Conservation (phyloP, 2,888 invertebrate genomes). For the Metopia argyrocephala region DNA sequence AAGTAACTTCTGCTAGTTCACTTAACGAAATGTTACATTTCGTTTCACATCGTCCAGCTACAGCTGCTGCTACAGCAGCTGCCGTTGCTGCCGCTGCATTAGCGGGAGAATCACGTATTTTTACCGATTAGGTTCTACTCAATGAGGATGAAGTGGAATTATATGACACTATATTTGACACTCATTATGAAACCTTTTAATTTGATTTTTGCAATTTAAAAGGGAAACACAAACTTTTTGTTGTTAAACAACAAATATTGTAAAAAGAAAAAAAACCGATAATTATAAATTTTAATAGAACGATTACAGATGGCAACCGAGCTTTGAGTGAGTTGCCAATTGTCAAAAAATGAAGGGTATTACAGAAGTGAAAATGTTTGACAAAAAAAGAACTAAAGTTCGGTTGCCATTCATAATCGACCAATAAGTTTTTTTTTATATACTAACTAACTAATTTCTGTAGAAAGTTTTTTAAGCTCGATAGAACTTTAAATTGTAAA, state of each 20-base stretch:
- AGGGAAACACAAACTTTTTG: slow-evolving; percentile 5
- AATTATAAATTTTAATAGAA: slow-evolving; percentile 23
- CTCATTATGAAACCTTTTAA: slow-evolving; percentile 54
- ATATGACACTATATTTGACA: slow-evolving; percentile 52
- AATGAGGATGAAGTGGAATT: slow-evolving; percentile 51
- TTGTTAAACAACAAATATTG: slow-evolving; percentile 48
- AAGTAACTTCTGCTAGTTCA: slow-evolving; percentile 69
- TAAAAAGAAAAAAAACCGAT: slow-evolving; percentile 10
- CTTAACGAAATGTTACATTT: slow-evolving; percentile 66
- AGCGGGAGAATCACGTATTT: slow-evolving; percentile 64
- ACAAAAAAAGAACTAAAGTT: too few relatives aligned
- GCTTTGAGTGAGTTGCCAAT: too few relatives aligned
- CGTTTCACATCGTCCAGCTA: slow-evolving; percentile 56
- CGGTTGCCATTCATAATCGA: too few relatives aligned
- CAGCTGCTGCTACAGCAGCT: slow-evolving; percentile 52
- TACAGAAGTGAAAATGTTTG: too few relatives aligned
- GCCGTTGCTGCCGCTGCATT: slow-evolving; percentile 56
- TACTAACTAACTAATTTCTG: too few relatives aligned
- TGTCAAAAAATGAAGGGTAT: too few relatives aligned
- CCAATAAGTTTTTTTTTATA: too few relatives aligned
- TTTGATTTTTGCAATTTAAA: not conserved
- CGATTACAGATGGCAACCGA: too few relatives aligned
- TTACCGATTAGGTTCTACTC: slow-evolving; percentile 63
- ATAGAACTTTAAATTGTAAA: too few relatives aligned
- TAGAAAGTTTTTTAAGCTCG: too few relatives aligned